Conservation (phyloP, 1,140 invertebrate genomes). For the Maniola jurtina region DNA sequence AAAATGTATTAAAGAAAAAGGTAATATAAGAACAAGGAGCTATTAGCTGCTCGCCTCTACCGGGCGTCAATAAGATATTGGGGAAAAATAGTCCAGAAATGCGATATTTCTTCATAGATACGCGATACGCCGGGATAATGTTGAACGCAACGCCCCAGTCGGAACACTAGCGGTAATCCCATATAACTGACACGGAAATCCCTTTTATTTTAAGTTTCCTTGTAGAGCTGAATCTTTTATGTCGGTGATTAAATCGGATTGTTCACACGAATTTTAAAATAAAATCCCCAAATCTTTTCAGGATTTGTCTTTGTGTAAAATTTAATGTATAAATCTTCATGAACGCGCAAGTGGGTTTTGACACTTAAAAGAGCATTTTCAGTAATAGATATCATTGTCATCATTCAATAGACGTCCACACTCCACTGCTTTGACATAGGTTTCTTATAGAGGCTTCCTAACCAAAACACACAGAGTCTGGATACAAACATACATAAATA, state of each 20-base stretch:
- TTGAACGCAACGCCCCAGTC: background rate
- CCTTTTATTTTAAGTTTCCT: background rate
- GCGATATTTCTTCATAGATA: conserved; percentile 4
- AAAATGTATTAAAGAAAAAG: too few species aligned
- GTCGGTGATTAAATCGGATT: background rate
- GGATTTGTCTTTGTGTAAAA: too few species aligned
- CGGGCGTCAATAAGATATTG: background rate
- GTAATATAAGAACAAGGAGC: background rate
- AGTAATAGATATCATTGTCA: too few species aligned
- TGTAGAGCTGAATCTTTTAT: background rate
- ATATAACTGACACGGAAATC: conserved; percentile 3
- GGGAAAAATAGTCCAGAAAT: conserved; percentile 5
- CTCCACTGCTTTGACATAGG: too few species aligned
- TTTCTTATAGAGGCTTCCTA: too few species aligned
- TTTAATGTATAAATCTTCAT: too few species aligned
- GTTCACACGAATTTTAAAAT: background rate
- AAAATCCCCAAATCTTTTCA: too few species aligned
- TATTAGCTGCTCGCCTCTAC: background rate
- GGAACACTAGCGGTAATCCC: background rate
- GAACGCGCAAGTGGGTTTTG: too few species aligned
- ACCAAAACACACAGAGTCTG: too few species aligned
- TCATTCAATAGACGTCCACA: too few species aligned
- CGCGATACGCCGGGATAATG: conserved; percentile 2
- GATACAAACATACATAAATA: too few species aligned
- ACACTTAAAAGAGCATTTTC: too few species aligned